A percentile compares a stretch with the other conserved stretches of the same genome.
Evolutionary conservation across 2,113 vertebrate species (phyloP).

Genomic region (Apaloderma vittatum): DNA sequence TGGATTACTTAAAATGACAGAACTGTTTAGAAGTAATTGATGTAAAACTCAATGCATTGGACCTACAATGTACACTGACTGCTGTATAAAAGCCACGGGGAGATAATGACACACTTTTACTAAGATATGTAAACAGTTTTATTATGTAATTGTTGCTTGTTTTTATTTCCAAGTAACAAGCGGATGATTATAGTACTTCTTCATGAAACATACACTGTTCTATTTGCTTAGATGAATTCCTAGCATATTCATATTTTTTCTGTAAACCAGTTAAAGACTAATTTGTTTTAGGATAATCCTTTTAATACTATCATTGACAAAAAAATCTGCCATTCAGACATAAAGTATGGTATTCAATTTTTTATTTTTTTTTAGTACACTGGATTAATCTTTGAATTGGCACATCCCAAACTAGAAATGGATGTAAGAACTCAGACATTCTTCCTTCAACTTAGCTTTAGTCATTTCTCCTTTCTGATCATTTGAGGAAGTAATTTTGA

Average conservation of each 20-base stretch:
- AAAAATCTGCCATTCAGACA: neutral
- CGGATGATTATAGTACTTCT: neutral
- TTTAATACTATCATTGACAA: neutral
- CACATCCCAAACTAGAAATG: neutral
- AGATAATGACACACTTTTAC: neutral
- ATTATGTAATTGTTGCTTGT: neutral
- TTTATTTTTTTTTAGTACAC: neutral
- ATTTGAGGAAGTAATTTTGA: neutral
- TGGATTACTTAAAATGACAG: neutral
- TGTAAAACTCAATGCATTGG: neutral
- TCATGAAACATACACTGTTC: neutral
- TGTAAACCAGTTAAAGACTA: neutral
- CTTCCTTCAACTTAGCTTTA: neutral
- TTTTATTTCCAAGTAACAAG: conserved; percentile 37
- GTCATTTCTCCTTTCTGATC: neutral
- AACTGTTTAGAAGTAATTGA: neutral
- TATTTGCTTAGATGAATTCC: neutral
- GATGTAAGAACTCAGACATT: neutral
- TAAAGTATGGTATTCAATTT: neutral
- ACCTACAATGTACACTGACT: neutral
- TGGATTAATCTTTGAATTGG: neutral
- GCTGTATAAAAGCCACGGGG: neutral
- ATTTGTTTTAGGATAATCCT: conserved; percentile 1
- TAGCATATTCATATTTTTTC: neutral
- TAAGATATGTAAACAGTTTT: neutral